Percentiles rank a stretch among this genome's conserved stretches.
These are phyloP conservation scores for Oxygymnocypris stewartii DNA, from an alignment of 2,113 vertebrate species.

Conservation along the genomic window DNA sequence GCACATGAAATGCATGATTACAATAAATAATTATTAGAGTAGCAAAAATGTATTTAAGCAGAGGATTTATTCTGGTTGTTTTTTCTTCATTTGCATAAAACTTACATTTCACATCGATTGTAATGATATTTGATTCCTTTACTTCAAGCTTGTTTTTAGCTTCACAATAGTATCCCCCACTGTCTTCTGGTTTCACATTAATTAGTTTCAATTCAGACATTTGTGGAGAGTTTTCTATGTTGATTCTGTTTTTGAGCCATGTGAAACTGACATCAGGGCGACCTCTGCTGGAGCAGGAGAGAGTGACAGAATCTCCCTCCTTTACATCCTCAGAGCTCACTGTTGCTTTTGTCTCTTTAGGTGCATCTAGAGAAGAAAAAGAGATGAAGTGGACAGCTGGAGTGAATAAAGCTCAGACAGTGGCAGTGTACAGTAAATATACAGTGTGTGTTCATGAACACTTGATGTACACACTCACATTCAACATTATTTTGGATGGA, in stretches of 20 bases:
- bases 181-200: background rate
- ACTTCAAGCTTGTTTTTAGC: constrained; percentile 37
- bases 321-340: accelerated
- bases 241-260: constrained; percentile 50
- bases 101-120: constrained; percentile 61
- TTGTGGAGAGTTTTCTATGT: accelerated
- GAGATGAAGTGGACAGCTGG: constrained; percentile 11
- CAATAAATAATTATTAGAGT: background rate
- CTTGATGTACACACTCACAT: constrained; percentile 59
- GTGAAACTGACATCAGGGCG: background rate
- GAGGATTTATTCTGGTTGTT: background rate
- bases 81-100: background rate
- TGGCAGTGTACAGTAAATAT: background rate
- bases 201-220: background rate
- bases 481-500: constrained; percentile 34
- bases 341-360: accelerated
- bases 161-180: constrained; percentile 57
- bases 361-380: constrained; percentile 59
- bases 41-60: background rate
- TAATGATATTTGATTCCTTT: accelerated
- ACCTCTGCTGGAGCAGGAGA: constrained; percentile 61
- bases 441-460: background rate
- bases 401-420: background rate
- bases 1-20: background rate
- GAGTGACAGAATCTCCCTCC: constrained; percentile 41